A percentile compares a stretch with the other conserved stretches of the same genome.
These are phyloP conservation scores for Zenarchopterus dispar DNA, from an alignment of 2,797 vertebrate genomes.

Conservation along the genomic window DNA sequence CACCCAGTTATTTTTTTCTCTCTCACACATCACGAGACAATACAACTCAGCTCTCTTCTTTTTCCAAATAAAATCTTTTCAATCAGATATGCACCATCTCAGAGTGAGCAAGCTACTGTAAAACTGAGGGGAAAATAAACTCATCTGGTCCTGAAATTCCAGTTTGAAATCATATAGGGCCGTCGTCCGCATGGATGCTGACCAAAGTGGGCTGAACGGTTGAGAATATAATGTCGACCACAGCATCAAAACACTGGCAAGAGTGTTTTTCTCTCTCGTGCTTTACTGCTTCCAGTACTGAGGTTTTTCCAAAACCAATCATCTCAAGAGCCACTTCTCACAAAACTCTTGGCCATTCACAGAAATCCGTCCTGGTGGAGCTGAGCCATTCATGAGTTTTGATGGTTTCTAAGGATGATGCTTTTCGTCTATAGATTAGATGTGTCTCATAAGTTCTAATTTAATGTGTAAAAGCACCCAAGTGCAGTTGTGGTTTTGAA, in stretches of 20 bases:
- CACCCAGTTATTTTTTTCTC: no score
- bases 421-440: constrained; percentile 8
- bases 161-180: constrained; percentile 22
- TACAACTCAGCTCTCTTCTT: neutral
- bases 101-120: neutral
- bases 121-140: neutral
- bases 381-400: constrained; percentile 41
- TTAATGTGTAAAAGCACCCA: neutral
- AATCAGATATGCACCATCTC: neutral
- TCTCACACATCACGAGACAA: no score
- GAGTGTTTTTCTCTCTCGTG: constrained; percentile 25
- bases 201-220: constrained; percentile 34
- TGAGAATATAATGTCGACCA: constrained; percentile 26
- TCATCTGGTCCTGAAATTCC: constrained; percentile 24
- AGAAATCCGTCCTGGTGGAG: constrained; percentile 35
- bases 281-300: constrained; percentile 52
- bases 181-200: constrained; percentile 17
- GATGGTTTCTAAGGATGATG: constrained; percentile 40
- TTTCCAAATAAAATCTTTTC: neutral
- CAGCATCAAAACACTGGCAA: constrained; percentile 51
- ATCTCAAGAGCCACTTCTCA: constrained; percentile 53
- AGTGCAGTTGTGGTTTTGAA: no score
- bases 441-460: neutral
- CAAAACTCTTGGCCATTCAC: constrained; percentile 49
- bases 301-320: constrained; percentile 58